Conservation (phyloP, 2,797 vertebrate genomes). For the Avahi laniger region DNA sequence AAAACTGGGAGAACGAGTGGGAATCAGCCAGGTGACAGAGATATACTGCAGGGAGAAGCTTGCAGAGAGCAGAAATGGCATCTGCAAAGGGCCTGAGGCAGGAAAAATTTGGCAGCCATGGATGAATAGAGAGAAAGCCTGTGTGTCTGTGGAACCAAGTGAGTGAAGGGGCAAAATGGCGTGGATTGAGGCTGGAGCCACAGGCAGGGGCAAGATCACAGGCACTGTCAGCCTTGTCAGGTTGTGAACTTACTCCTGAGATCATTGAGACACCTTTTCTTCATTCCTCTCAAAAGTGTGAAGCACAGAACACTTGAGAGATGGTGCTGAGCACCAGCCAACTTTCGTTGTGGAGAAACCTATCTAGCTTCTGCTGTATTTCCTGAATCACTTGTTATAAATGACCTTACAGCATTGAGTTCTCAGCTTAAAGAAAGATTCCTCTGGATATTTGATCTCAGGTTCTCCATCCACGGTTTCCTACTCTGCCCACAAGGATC, state of each 20-base stretch:
- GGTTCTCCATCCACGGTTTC: fast-evolving
- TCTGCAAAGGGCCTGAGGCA: not conserved
- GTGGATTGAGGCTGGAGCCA: too few species aligned
- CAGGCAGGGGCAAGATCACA: not conserved
- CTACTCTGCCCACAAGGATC: too few species aligned
- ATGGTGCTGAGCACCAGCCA: not conserved
- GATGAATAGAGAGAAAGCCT: not conserved
- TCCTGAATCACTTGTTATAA: not conserved
- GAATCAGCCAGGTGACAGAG: not conserved
- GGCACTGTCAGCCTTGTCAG: not conserved
- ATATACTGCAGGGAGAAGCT: not conserved
- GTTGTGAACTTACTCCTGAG: not conserved
- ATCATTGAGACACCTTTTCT: too few species aligned
- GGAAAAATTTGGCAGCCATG: not conserved
- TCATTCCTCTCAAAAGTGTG: not conserved
- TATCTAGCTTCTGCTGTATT: not conserved
- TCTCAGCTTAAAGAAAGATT: not conserved
- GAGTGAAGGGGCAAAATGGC: too few species aligned
- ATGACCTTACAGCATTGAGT: not conserved
- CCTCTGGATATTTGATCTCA: not conserved
- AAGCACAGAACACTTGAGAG: not conserved
- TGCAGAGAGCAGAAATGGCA: not conserved
- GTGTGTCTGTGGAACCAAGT: not conserved
- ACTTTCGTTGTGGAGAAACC: fast-evolving
- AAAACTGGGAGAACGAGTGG: not conserved